Conservation (phyloP, 2,113 vertebrate genomes). For the Irena cyanogastra region DNA sequence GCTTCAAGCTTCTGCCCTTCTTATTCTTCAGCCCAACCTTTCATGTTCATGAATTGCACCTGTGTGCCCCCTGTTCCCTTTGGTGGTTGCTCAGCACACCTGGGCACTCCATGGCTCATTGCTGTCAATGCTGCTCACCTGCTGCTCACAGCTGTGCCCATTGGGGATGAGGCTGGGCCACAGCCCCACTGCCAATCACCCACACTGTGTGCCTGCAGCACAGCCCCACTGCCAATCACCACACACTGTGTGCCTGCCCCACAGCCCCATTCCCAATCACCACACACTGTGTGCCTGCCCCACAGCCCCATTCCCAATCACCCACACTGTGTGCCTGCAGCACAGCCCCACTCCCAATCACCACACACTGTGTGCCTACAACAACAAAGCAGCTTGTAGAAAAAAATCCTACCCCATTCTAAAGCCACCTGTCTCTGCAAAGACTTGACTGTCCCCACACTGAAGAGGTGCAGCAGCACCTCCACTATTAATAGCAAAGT, state of each 20-base stretch:
- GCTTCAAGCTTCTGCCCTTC: no score
- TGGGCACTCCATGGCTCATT: not conserved
- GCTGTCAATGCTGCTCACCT: no score
- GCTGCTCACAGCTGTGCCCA: not conserved
- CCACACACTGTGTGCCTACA: not conserved
- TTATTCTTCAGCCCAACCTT: not conserved
- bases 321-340: no score
- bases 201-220: no score
- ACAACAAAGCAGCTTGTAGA: accelerated
- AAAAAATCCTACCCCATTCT: accelerated
- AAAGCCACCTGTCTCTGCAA: accelerated
- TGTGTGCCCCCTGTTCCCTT: not conserved
- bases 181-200: no score
- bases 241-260: no score
- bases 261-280: no score
- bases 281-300: no score
- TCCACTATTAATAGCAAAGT: not conserved
- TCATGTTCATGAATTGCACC: not conserved
- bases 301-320: no score
- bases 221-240: no score
- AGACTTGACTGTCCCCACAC: accelerated
- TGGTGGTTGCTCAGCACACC: not conserved
- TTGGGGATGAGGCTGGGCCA: not conserved
- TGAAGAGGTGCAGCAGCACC: accelerated
- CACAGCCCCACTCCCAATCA: not conserved